A percentile compares a stretch with the other conserved stretches of the same genome.
These are phyloP conservation scores for Palythoa grandiflora DNA, from an alignment of 92 coral and sea anemone species.

Conservation along the genomic window DNA sequence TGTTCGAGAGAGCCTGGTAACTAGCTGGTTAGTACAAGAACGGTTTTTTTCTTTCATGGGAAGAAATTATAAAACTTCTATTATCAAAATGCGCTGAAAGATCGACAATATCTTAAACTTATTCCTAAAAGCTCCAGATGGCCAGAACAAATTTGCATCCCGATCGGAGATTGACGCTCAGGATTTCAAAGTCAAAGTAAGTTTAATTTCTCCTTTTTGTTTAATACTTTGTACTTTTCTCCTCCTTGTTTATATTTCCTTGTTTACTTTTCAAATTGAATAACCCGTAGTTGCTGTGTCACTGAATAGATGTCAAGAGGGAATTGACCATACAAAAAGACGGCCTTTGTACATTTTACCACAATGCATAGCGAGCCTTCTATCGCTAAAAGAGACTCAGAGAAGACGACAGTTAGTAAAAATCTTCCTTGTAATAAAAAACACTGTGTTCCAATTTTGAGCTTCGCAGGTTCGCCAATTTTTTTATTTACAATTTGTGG, in stretches of 20 bases:
- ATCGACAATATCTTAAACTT: background rate
- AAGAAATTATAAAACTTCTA: background rate
- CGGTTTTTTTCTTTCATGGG: slow-evolving; percentile 3
- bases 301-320: slow-evolving; percentile 21
- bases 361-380: slow-evolving; percentile 27
- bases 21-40: background rate
- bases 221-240: slow-evolving; percentile 6
- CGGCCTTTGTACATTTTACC: slow-evolving; percentile 5
- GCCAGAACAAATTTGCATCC: slow-evolving; percentile 7
- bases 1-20: too few relatives aligned
- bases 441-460: slow-evolving; percentile 4
- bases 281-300: slow-evolving; percentile 5
- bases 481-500: slow-evolving; percentile 12
- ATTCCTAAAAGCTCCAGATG: background rate
- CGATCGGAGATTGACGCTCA: background rate
- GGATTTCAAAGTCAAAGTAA: slow-evolving; percentile 10
- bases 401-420: slow-evolving; percentile 15
- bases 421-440: background rate
- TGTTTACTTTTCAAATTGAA: slow-evolving; percentile 9
- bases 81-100: slow-evolving; percentile 7
- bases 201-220: background rate
- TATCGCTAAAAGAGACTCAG: slow-evolving; percentile 20
- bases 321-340: background rate
- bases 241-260: slow-evolving; percentile 10
- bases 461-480: slow-evolving; percentile 15